Conservation (phyloP, 2,113 vertebrate species). For the Holacanthus passer region DNA sequence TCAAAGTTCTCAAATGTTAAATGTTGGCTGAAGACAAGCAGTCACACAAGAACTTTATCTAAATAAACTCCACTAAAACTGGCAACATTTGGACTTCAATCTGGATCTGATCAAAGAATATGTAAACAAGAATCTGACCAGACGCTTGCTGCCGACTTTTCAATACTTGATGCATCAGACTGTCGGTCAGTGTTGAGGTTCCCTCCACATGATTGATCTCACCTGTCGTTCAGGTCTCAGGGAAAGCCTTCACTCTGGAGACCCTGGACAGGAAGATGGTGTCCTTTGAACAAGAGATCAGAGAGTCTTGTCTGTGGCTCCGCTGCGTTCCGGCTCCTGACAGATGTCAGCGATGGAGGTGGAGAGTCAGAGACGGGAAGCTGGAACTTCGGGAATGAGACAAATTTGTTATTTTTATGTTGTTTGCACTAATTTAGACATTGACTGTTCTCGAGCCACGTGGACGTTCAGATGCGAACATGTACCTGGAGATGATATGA, state of each 20-base stretch:
- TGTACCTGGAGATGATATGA: not conserved
- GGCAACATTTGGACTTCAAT: not conserved
- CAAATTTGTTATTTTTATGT: not conserved
- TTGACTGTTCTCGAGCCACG: not conserved
- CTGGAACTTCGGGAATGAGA: constrained; percentile 83
- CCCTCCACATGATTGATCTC: not conserved
- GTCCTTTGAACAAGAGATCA: constrained; percentile 87
- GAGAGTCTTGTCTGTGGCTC: constrained; percentile 88
- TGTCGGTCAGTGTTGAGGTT: not conserved
- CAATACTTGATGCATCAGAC: not conserved
- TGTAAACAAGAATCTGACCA: no score
- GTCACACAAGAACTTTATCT: no score
- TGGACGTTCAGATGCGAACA: not conserved
- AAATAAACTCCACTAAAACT: not conserved
- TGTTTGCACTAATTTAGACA: constrained; percentile 22
- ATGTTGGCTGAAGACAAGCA: no score
- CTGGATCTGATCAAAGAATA: not conserved
- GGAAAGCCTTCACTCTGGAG: constrained; percentile 91
- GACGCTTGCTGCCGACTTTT: not conserved
- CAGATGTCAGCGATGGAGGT: constrained; percentile 88
- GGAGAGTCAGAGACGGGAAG: constrained; percentile 90
- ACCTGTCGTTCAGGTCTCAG: constrained; percentile 84
- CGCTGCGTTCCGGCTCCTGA: constrained; percentile 91
- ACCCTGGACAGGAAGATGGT: constrained; percentile 90
- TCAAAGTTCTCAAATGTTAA: no score